Evolutionary conservation across 1,140 invertebrate genomes (phyloP).

Genomic region (Eueides isabella): DNA sequence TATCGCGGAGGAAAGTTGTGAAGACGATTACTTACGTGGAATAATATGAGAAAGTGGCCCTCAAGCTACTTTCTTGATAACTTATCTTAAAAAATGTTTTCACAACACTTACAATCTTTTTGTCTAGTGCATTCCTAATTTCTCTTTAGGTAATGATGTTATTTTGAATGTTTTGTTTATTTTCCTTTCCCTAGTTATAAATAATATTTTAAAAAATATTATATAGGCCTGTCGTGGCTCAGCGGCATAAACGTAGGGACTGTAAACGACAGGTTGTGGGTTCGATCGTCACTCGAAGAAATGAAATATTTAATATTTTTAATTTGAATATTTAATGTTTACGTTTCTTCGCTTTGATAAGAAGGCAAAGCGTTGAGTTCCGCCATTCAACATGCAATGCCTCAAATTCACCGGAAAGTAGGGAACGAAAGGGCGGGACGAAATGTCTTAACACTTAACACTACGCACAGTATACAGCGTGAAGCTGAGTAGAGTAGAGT

Average conservation of each 20-base stretch:
- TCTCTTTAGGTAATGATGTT: not conserved
- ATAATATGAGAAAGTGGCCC: constrained; percentile 13
- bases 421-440: not conserved
- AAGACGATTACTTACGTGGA: constrained; percentile 4
- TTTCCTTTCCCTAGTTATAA: too few species aligned
- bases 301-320: not conserved
- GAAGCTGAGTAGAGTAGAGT: too few species aligned
- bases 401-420: not conserved
- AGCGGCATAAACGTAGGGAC: not conserved
- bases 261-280: not conserved
- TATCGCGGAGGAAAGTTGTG: constrained; percentile 1
- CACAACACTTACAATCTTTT: not conserved
- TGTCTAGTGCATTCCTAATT: not conserved
- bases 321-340: not conserved
- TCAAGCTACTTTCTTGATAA: constrained; percentile 21
- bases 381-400: not conserved
- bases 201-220: too few species aligned
- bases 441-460: not conserved
- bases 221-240: not conserved
- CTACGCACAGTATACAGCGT: not conserved
- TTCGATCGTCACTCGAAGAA: not conserved
- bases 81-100: not conserved
- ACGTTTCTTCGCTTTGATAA: not conserved
- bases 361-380: not conserved
- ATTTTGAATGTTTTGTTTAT: too few species aligned